phyloP scores from a whole-genome alignment of 2,797 vertebrate genomes.

The Sebastes trivittatus region DNA sequence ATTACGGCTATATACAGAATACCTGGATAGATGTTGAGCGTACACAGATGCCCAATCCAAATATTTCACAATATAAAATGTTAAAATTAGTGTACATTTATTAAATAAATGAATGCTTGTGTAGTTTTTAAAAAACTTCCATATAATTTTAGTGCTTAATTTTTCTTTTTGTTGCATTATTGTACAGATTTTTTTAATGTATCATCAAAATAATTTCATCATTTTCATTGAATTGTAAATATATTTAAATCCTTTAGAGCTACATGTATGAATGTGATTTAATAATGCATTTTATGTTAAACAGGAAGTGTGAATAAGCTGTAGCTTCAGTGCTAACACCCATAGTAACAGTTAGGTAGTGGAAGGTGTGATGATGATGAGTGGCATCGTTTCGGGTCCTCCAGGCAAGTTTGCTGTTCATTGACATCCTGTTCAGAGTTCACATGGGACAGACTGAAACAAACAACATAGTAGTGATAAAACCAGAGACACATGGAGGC shows the following conservation, averaged over 20 bases:
- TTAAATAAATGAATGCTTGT: slow-evolving; percentile 56
- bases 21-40: slow-evolving; percentile 13
- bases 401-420: slow-evolving; percentile 58
- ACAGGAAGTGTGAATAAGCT: slow-evolving; percentile 33
- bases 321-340: slow-evolving; percentile 29
- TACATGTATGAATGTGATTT: slow-evolving; percentile 52
- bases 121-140: slow-evolving; percentile 61
- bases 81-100: slow-evolving; percentile 50
- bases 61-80: slow-evolving; percentile 28
- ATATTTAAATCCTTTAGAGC: slow-evolving; percentile 63
- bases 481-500: slow-evolving; percentile 21
- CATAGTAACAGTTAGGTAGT: neutral
- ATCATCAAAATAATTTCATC: slow-evolving; percentile 40
- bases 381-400: slow-evolving; percentile 27
- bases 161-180: slow-evolving; percentile 49
- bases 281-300: slow-evolving; percentile 33
- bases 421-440: slow-evolving; percentile 44
- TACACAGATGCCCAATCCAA: slow-evolving; percentile 16
- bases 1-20: neutral
- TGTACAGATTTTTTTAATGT: slow-evolving; percentile 66
- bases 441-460: slow-evolving; percentile 30
- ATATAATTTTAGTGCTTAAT: slow-evolving; percentile 47
- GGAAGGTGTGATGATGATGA: neutral
- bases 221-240: slow-evolving; percentile 69
- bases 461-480: slow-evolving; percentile 13